Conservation (phyloP, 2,797 vertebrate genomes). For the Leucoraja ocellata region DNA sequence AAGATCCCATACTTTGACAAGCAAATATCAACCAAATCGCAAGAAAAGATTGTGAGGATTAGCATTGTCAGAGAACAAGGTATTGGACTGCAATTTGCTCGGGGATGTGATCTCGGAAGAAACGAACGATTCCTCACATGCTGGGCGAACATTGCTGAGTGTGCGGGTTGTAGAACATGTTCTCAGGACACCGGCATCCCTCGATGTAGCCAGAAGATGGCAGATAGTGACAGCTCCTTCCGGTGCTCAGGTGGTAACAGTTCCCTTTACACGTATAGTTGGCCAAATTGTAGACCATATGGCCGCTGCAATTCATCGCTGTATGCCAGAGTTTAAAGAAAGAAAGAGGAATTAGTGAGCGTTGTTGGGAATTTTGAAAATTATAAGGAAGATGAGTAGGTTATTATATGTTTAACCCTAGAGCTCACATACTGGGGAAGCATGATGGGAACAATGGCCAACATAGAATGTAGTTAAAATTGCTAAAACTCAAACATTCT, state of each 20-base stretch:
- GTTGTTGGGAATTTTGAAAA: no score
- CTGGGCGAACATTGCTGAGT: background rate
- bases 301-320: background rate
- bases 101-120: background rate
- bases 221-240: background rate
- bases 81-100: background rate
- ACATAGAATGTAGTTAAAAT: no score
- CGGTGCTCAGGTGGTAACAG: background rate
- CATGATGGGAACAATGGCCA: no score
- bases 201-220: background rate
- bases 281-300: background rate
- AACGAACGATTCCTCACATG: slow-evolving; percentile 7
- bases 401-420: no score
- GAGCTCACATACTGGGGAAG: no score
- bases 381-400: no score
- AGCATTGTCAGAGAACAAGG: background rate
- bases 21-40: background rate
- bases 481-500: no score
- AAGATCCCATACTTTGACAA: background rate
- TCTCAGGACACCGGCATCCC: background rate
- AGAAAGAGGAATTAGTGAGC: background rate
- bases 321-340: background rate
- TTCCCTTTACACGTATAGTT: background rate
- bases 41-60: background rate
- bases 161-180: background rate